Evolutionary conservation across 2,888 invertebrate species (phyloP).

Genomic region (Psylliodes chrysocephalus): DNA sequence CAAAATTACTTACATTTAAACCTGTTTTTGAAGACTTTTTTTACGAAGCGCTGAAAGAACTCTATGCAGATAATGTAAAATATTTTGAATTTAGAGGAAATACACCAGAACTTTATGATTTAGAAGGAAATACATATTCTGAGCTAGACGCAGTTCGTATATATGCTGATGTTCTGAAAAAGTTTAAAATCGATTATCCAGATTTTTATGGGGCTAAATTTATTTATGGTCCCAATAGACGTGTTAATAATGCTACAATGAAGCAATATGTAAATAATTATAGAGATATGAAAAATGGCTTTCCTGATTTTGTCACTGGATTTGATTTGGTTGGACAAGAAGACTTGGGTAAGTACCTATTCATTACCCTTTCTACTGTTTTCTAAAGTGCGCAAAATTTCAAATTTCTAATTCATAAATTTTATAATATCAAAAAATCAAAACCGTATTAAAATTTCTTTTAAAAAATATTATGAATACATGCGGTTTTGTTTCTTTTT

Average conservation of each 20-base stretch:
- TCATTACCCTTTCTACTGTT: too few relatives aligned
- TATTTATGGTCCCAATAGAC: constrained; percentile 69
- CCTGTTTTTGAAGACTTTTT: constrained; percentile 70
- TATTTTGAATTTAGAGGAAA: constrained; percentile 71
- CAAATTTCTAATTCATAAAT: too few relatives aligned
- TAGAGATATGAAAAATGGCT: constrained; percentile 34
- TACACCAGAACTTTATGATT: constrained; percentile 67
- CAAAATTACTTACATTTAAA: constrained; percentile 63
- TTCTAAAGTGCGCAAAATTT: too few relatives aligned
- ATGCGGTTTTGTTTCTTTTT: too few relatives aligned
- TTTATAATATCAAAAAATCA: too few relatives aligned
- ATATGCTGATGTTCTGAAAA: constrained; percentile 64
- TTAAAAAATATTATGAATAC: too few relatives aligned
- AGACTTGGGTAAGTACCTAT: constrained; percentile 68
- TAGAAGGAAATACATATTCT: constrained; percentile 66
- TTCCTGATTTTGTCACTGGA: constrained; percentile 76
- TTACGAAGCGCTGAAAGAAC: constrained; percentile 68
- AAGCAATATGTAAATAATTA: constrained; percentile 45
- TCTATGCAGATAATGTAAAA: constrained; percentile 72
- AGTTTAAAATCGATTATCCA: constrained; percentile 68
- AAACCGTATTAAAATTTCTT: too few relatives aligned
- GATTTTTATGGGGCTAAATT: constrained; percentile 70
- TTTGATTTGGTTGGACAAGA: constrained; percentile 87
- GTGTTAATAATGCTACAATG: constrained; percentile 61
- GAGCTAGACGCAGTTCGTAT: constrained; percentile 65